Conservation (phyloP, 2,797 vertebrate species). For the Lacerta viridis region DNA sequence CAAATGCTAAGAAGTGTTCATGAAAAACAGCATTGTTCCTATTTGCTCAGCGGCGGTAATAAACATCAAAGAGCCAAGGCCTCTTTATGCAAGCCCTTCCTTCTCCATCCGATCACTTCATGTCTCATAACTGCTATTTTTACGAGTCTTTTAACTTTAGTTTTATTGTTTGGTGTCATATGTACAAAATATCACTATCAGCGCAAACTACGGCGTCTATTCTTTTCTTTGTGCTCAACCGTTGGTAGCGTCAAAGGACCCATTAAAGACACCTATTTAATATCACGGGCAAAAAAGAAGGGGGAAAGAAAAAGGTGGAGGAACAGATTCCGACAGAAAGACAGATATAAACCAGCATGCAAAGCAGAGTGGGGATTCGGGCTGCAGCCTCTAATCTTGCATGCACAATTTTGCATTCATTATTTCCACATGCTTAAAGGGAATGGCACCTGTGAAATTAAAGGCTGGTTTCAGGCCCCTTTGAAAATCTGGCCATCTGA, state of each 20-base stretch:
- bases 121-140: slow-evolving; percentile 57
- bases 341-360: slow-evolving; percentile 29
- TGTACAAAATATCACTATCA: slow-evolving; percentile 38
- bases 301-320: not conserved
- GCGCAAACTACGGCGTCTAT: slow-evolving; percentile 28
- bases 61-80: slow-evolving; percentile 77
- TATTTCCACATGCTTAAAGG: slow-evolving; percentile 49
- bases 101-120: slow-evolving; percentile 56
- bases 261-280: slow-evolving; percentile 40
- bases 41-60: slow-evolving; percentile 64
- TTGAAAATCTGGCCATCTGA: not conserved
- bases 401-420: slow-evolving; percentile 47
- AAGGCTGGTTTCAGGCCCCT: not conserved
- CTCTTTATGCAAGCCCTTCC: slow-evolving; percentile 69
- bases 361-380: slow-evolving; percentile 33
- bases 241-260: slow-evolving; percentile 29
- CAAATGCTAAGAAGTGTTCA: slow-evolving; percentile 55
- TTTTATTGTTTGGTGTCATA: slow-evolving; percentile 44
- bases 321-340: slow-evolving; percentile 32
- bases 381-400: slow-evolving; percentile 42
- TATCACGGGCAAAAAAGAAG: not conserved
- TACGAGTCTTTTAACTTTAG: slow-evolving; percentile 56
- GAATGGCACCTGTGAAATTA: slow-evolving; percentile 29
- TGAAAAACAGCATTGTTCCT: slow-evolving; percentile 69
- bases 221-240: slow-evolving; percentile 34